Evolutionary conservation across 2,113 vertebrate species (phyloP).

Genomic region (Benitochromis conjunctus): DNA sequence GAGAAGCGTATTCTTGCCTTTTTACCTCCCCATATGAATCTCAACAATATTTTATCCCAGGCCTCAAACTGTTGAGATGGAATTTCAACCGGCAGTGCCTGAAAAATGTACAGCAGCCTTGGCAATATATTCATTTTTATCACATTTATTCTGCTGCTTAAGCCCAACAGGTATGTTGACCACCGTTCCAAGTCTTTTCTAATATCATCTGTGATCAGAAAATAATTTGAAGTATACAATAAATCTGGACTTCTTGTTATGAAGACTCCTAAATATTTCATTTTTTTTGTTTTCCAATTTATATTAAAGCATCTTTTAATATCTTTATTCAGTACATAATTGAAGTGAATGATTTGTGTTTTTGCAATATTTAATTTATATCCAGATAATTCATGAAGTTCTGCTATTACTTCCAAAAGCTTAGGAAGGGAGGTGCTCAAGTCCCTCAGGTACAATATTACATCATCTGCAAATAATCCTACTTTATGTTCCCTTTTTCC

Average conservation of each 20-base stretch:
- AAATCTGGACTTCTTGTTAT: too few species aligned
- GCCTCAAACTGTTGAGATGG: not conserved
- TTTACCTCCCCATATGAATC: not conserved
- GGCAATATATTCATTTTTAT: not conserved
- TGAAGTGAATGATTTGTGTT: not conserved
- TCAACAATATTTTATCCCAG: not conserved
- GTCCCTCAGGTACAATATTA: not conserved
- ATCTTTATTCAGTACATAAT: not conserved
- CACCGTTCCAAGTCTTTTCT: too few species aligned
- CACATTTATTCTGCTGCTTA: not conserved
- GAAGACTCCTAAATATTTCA: too few species aligned
- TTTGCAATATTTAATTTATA: not conserved
- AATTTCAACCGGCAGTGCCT: not conserved
- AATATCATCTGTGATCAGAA: too few species aligned
- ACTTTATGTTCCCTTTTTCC: not conserved
- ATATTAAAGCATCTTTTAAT: not conserved
- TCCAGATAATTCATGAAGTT: rapidly evolving
- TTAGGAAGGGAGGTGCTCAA: not conserved
- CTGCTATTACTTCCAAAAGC: not conserved
- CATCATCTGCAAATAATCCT: not conserved
- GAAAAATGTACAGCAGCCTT: not conserved
- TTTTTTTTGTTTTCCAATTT: not conserved
- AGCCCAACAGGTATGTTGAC: not conserved
- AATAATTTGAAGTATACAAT: too few species aligned
- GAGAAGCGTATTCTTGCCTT: not conserved